Evolutionary conservation across 2,888 invertebrate species (phyloP), one percentile per base, ranked within the genome.

Genomic region (Aporophyla lueneburgensis): DNA sequence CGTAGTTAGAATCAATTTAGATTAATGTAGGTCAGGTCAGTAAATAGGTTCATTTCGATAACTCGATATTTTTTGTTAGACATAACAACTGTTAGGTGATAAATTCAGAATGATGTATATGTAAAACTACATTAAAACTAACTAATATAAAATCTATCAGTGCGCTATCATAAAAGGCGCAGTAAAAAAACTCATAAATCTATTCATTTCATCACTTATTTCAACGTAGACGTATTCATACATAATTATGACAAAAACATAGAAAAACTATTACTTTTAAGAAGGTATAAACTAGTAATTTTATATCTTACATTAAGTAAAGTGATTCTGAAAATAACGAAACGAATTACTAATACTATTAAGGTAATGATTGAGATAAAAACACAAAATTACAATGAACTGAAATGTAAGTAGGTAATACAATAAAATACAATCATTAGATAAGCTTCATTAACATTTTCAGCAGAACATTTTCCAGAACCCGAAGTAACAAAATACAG

Each of bases 1-100:
- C 24, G 21, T 58, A 46, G 78, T 86, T 74, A 74, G 67, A 68
- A 63, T 72, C 63, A 77, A 75, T 79, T 83, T 78, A 56, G n/a
- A 56, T 46, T 27, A 40, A 85, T 72, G 27, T 78, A 74, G 84
- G 83, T 78, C 71, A 70, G 67, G 73, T 49, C 46, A 54, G 53
- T 24, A 10, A 40, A 62, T 46, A 27, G 10, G 69, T 43, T 43
- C 6, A 40, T 46, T 71, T 71, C 43, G 5, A 59, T 43, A 40
- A 46, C 24, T 33, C 9, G 5, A 56, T n/a, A n/a, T n/a, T 46
- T n/a, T 46, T 62, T 33, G 2, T 16, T 1, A 43, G 46, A 2
- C 16, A 19, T 14, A 21, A 53, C 21, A n/a, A 49, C 24, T 33
- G 27, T 21, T 54, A 2, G 14, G 4, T 46, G 19, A 51, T 24